Percentiles rank a stretch among this genome's conserved stretches.
phyloP scores from a whole-genome alignment of 2,113 vertebrate species.

The Pithys albifrons region DNA sequence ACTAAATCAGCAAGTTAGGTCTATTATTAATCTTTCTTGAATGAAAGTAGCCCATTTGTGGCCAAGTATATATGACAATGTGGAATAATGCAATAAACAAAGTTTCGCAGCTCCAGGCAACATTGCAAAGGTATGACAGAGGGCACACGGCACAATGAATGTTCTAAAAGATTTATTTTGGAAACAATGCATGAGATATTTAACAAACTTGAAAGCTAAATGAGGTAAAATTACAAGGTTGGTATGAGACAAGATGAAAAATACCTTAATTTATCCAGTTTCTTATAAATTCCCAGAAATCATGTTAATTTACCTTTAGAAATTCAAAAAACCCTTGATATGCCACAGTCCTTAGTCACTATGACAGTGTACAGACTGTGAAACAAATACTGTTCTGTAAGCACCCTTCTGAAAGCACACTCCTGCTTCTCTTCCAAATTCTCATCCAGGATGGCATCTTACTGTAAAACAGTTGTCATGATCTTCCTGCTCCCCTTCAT shows the following conservation, averaged over 20 bases:
- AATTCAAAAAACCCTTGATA: neutral
- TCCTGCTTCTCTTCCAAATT: neutral
- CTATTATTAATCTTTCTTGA: slow-evolving; percentile 14
- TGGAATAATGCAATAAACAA: neutral
- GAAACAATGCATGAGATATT: neutral
- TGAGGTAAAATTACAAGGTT: neutral
- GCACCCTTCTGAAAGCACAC: neutral
- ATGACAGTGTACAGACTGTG: neutral
- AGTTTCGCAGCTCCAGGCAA: neutral
- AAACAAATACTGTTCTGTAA: neutral
- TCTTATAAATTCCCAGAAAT: neutral
- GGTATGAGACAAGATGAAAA: neutral
- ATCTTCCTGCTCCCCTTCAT: neutral
- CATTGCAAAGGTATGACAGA: neutral
- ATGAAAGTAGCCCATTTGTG: neutral
- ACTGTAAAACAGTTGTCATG: neutral
- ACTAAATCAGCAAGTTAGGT: slow-evolving; percentile 21
- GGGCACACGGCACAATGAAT: neutral
- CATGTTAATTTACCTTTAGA: neutral
- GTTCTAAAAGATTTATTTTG: neutral
- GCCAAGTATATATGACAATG: neutral
- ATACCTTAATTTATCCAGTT: neutral
- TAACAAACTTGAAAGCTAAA: neutral
- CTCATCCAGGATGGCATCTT: neutral
- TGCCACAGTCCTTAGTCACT: neutral